Conservation (phyloP, 2,797 vertebrate genomes). For the Telmatherina bonti region DNA sequence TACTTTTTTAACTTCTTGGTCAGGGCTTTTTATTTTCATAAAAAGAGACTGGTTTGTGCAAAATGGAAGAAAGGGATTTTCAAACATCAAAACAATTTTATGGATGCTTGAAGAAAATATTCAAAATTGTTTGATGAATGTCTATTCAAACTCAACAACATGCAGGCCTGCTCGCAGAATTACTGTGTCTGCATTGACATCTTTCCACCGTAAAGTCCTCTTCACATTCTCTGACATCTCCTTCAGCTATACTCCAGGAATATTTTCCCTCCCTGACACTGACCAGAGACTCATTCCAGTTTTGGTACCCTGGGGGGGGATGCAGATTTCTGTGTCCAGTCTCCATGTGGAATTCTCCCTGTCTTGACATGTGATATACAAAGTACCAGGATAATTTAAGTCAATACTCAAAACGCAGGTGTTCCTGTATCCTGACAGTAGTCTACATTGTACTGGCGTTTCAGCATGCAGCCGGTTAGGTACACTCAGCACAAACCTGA, state of each 20-base stretch:
- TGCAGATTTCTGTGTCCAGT: neutral
- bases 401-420: neutral
- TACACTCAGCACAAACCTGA: neutral
- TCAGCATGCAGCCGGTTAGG: neutral
- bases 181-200: neutral
- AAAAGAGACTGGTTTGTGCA: too few species aligned
- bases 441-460: too few species aligned
- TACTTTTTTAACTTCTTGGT: too few species aligned
- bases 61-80: too few species aligned
- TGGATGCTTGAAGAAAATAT: too few species aligned
- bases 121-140: too few species aligned
- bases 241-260: neutral
- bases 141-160: neutral
- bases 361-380: neutral
- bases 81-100: too few species aligned
- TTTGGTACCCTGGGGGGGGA: neutral
- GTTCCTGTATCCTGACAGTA: too few species aligned
- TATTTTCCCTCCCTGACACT: neutral
- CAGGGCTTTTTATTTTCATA: too few species aligned
- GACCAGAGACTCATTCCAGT: neutral
- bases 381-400: neutral
- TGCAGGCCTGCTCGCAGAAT: neutral
- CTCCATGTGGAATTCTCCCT: neutral
- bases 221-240: neutral
- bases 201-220: neutral